These are phyloP conservation scores for Drosophila pseudotakahashii DNA, from an alignment of 2,888 invertebrate genomes.

Conservation along the genomic window DNA sequence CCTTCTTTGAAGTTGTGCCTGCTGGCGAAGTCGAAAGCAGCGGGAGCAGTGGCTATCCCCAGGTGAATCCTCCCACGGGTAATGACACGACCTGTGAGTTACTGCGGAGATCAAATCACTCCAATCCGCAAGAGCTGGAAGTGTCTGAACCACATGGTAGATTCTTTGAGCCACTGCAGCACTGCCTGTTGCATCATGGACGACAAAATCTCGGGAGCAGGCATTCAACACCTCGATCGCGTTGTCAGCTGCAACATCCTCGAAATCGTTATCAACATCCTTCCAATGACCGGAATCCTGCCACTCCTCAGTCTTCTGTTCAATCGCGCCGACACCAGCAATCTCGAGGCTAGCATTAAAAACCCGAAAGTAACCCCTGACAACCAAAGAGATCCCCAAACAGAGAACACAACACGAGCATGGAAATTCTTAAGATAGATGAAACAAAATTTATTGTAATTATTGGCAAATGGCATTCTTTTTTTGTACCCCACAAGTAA, in stretches of 20 bases:
- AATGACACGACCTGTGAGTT: neutral
- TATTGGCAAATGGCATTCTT: neutral
- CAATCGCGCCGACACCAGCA: neutral
- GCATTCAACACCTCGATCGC: neutral
- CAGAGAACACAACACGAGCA: too few relatives aligned
- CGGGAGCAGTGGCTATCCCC: neutral
- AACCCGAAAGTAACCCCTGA: too few relatives aligned
- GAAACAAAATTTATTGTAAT: constrained; percentile 23
- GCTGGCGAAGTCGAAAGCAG: constrained; percentile 24
- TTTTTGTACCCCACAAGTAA: constrained; percentile 5
- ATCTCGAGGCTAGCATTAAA: neutral
- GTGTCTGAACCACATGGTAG: neutral
- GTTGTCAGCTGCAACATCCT: neutral
- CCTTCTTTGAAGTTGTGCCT: constrained; percentile 52
- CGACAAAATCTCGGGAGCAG: neutral
- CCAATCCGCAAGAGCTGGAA: neutral
- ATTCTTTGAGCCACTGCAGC: constrained; percentile 13
- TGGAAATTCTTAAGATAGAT: neutral
- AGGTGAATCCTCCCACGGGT: neutral
- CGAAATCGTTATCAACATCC: neutral
- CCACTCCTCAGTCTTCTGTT: neutral
- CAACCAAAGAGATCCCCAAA: neutral
- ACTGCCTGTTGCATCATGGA: neutral
- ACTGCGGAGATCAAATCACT: neutral
- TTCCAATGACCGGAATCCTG: too few relatives aligned